A percentile compares a stretch with the other conserved stretches of the same genome.
phyloP scores from a whole-genome alignment of 2,113 vertebrate species.

The Amia ocellicauda region DNA sequence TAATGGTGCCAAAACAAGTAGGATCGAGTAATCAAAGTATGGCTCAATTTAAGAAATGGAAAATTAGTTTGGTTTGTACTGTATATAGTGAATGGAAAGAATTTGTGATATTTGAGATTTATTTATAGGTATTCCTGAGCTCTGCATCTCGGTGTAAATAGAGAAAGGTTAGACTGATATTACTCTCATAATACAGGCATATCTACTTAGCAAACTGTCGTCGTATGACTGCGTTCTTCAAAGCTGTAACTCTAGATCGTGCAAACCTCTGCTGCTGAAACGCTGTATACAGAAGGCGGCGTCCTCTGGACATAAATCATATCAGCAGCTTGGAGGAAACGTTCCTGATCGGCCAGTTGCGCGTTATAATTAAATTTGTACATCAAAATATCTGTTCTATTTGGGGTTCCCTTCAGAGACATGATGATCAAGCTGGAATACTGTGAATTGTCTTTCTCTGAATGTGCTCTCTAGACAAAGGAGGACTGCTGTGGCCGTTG shows the following conservation, averaged over 20 bases:
- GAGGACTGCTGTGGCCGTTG: background rate
- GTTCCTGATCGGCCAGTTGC: slow-evolving; percentile 19
- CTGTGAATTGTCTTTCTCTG: slow-evolving; percentile 28
- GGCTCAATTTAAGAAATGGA: too few species aligned
- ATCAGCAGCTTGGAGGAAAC: slow-evolving; percentile 24
- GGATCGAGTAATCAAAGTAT: too few species aligned
- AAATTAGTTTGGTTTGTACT: too few species aligned
- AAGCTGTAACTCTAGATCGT: slow-evolving; percentile 35
- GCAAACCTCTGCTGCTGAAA: slow-evolving; percentile 30
- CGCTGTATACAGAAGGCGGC: slow-evolving; percentile 17
- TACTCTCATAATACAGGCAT: background rate
- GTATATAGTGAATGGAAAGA: slow-evolving; percentile 48
- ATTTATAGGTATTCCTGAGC: slow-evolving; percentile 46
- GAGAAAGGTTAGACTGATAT: slow-evolving; percentile 40
- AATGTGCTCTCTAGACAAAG: slow-evolving; percentile 24
- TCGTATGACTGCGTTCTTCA: slow-evolving; percentile 25
- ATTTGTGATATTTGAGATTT: slow-evolving; percentile 30
- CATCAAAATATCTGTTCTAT: slow-evolving; percentile 19
- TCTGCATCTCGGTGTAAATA: slow-evolving; percentile 38
- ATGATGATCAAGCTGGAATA: background rate
- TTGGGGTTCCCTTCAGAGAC: slow-evolving; percentile 16
- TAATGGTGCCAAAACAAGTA: too few species aligned
- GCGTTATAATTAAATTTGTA: slow-evolving; percentile 15
- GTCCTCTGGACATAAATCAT: slow-evolving; percentile 39
- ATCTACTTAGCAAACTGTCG: slow-evolving; percentile 2